Conservation (phyloP, 2,797 vertebrate genomes). For the Lagodon rhomboides region DNA sequence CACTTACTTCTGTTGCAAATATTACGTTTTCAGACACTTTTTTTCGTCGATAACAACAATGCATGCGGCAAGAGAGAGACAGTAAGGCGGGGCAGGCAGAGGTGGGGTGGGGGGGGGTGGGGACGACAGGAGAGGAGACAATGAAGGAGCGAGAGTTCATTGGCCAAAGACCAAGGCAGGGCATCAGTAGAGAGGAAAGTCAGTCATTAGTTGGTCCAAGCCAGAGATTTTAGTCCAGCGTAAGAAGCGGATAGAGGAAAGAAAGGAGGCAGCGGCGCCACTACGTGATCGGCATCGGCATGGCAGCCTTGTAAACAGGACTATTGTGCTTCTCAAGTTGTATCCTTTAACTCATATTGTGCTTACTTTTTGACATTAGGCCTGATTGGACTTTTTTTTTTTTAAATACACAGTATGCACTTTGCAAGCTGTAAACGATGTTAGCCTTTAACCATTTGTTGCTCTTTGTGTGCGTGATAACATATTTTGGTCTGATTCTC, state of each 20-base stretch:
- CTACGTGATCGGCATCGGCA: conserved; percentile 64
- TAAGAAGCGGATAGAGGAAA: conserved; percentile 59
- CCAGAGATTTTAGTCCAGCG: conserved; percentile 76
- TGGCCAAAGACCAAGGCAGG: conserved; percentile 78
- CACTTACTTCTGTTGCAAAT: conserved; percentile 73
- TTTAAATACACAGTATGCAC: conserved; percentile 54
- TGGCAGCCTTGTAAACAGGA: conserved; percentile 77
- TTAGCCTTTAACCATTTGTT: conserved; percentile 24
- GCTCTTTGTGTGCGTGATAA: conserved; percentile 32
- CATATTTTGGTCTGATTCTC: conserved; percentile 55
- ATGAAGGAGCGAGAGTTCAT: conserved; percentile 72
- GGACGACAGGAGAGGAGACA: conserved; percentile 56
- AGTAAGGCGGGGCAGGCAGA: conserved; percentile 75
- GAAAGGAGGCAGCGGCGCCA: conserved; percentile 65
- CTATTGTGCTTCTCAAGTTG: conserved; percentile 77
- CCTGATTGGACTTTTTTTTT: conserved; percentile 49
- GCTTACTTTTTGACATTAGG: conserved; percentile 65
- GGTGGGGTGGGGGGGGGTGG: conserved; percentile 36
- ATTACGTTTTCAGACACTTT: conserved; percentile 81
- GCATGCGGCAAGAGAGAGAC: conserved; percentile 90
- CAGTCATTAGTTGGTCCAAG: conserved; percentile 76
- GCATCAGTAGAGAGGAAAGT: conserved; percentile 77
- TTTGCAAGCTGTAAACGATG: conserved; percentile 60
- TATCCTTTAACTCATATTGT: conserved; percentile 63
- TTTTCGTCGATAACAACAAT: conserved; percentile 91